A percentile compares a stretch with the other conserved stretches of the same genome.
phyloP scores from a whole-genome alignment of 2,797 vertebrate species.

The Hydrophis major region DNA sequence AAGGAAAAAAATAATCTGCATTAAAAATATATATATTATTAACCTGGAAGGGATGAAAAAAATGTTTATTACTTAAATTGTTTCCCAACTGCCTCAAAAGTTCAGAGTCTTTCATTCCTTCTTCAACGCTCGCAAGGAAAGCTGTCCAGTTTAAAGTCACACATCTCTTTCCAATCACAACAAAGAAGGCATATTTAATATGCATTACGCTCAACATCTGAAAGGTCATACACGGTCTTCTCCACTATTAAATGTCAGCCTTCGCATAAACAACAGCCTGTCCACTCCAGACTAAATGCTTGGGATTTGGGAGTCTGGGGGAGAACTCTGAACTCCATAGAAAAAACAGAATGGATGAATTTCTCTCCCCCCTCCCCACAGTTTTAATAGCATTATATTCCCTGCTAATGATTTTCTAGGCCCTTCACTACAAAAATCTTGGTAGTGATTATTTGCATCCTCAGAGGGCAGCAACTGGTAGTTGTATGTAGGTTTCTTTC shows the following conservation, averaged over 20 bases:
- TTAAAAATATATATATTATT: conserved; percentile 18
- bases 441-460: conserved; percentile 7
- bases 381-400: conserved; percentile 5
- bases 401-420: background rate
- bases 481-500: conserved; percentile 17
- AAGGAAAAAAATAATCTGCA: background rate
- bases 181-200: conserved; percentile 46
- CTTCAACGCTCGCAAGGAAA: conserved; percentile 34
- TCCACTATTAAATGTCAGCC: conserved; percentile 44
- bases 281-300: conserved; percentile 4
- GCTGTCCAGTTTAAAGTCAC: conserved; percentile 39
- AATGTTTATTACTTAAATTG: background rate
- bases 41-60: background rate
- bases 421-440: background rate
- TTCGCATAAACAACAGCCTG: conserved; percentile 13
- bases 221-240: conserved; percentile 42
- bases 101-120: background rate
- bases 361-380: background rate
- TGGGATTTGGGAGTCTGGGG: background rate
- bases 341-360: conserved; percentile 11
- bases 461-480: background rate
- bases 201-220: conserved; percentile 35
- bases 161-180: conserved; percentile 44
- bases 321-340: conserved; percentile 26
- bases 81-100: background rate